These are phyloP conservation scores for Periophthalmodon schlosseri DNA, from an alignment of 2,113 vertebrate genomes.

Conservation along the genomic window DNA sequence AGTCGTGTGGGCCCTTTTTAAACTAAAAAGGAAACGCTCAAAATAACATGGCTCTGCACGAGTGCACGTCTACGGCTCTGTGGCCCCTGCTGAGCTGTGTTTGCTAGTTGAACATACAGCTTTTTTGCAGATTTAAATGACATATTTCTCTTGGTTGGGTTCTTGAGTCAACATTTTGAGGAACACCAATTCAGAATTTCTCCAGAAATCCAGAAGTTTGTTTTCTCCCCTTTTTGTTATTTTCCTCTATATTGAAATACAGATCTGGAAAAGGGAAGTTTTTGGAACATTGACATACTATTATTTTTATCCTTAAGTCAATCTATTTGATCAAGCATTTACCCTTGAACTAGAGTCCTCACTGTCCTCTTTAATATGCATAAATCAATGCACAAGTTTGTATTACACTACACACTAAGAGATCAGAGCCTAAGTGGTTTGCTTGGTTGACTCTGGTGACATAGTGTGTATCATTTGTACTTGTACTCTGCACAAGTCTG, in stretches of 20 bases:
- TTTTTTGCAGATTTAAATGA: background rate
- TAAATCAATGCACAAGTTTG: no score
- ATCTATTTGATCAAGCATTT: no score
- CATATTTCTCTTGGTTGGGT: no score
- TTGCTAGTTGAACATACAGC: slow-evolving; percentile 2
- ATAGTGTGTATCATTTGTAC: background rate
- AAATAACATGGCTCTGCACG: slow-evolving; percentile 36
- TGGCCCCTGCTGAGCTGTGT: background rate
- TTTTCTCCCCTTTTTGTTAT: no score
- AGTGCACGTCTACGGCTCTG: slow-evolving; percentile 16
- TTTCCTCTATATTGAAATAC: background rate
- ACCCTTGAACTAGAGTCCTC: no score
- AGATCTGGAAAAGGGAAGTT: background rate
- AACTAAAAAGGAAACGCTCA: slow-evolving; percentile 30
- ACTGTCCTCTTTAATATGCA: no score
- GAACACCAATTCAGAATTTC: no score
- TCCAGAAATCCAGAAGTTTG: no score
- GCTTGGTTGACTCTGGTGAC: no score
- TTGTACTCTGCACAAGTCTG: background rate
- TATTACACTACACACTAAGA: background rate
- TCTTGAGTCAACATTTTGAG: no score
- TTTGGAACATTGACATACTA: no score
- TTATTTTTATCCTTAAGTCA: no score
- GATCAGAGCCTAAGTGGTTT: background rate
- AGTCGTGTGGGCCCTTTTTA: slow-evolving; percentile 31